Conservation (phyloP, 2,113 vertebrate genomes). For the Pteropus alecto region DNA sequence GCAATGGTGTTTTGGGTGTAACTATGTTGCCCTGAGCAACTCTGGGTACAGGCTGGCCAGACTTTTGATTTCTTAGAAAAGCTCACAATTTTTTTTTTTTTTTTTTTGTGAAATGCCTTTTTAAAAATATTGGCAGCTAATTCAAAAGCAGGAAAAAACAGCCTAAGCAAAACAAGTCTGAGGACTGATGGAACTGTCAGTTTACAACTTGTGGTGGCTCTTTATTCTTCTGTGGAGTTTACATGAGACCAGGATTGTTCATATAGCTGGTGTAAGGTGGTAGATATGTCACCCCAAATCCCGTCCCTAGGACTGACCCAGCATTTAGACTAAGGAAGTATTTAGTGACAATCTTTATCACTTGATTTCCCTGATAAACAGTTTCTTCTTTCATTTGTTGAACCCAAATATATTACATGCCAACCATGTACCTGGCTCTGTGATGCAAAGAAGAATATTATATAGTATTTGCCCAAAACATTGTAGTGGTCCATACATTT, state of each 20-base stretch:
- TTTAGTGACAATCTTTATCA: not conserved
- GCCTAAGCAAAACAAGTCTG: not conserved
- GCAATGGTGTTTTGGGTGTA: not conserved
- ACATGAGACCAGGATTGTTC: not conserved
- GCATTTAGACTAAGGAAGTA: not conserved
- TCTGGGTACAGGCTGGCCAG: not conserved
- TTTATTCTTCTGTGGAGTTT: not conserved
- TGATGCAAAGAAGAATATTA: not conserved
- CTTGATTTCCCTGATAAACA: not conserved
- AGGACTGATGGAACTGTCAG: not conserved
- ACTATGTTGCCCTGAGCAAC: not conserved
- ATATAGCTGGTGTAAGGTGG: not conserved
- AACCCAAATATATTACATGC: not conserved
- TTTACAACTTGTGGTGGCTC: not conserved
- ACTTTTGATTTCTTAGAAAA: not conserved
- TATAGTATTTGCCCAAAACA: not conserved
- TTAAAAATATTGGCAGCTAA: not conserved
- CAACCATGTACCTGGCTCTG: not conserved
- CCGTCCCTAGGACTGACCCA: not conserved
- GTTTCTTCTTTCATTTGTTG: not conserved
- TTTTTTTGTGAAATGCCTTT: not conserved
- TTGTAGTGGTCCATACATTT: not conserved
- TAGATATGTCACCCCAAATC: not conserved
- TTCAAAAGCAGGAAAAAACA: not conserved
- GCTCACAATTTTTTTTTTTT: not conserved